Evolutionary conservation across 2,797 vertebrate species (phyloP), one percentile per base, ranked within the genome.

Genomic region (Eospalax fontanierii): DNA sequence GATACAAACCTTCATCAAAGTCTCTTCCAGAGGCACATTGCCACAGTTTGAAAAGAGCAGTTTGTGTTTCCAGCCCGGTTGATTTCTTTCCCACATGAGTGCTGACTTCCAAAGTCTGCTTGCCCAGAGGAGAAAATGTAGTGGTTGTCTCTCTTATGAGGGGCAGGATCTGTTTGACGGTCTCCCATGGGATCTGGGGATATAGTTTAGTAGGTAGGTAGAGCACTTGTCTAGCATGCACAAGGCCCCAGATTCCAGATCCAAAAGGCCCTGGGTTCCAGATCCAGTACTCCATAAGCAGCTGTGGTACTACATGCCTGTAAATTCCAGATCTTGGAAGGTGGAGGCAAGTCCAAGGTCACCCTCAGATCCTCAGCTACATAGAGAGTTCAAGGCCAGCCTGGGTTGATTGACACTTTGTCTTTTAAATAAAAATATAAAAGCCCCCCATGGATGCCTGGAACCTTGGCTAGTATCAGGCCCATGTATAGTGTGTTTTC

Each of bases 1-100:
- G 96, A 93, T 71, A 61, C 80, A 89, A 84, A 91, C 87, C 95
- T 95, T 95, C 91, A 75, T 93, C 88, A 19, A 81, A 78, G 87
- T 73, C 68, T 94, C 91, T 89, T 94, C 65, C 89, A 65, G 78
- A 95, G 65, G 76, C 85, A n/a, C 43, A 18, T 70, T 33, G 10
- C 87, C 6, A 59, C 93, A 92, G n/a, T 95, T 65, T 96, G 91
- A 95, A 97, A 97, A 96, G 93, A 96, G 91, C 88, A 88, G 81
- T 57, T 93, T 22, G 0, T 7, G 89, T 82, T 80, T 83, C 76
- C 59, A 50, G 94, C 30, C 94, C 59, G 8, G 87, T 24, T 75
- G 86, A 68, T 88, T 97, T 78, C 91, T 65, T 85, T 74, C 68
- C 54, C 59, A 6, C 33, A 18, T 26, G 40, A 80, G 35, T 19